Evolutionary conservation across 1,140 invertebrate species (phyloP).

Genomic region (Dolichoris vasculosae): DNA sequence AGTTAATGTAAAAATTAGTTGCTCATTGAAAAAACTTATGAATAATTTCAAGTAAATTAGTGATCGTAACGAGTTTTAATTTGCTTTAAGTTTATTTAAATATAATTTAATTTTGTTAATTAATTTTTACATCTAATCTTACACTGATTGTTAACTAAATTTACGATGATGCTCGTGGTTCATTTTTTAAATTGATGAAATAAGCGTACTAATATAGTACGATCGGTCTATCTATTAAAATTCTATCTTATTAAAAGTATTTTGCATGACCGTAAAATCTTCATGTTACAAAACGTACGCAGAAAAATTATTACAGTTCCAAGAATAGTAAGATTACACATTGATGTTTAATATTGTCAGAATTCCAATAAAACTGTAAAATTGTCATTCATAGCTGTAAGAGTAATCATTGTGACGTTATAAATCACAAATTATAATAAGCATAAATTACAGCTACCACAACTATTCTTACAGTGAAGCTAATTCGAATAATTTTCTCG

Average conservation of each 20-base stretch:
- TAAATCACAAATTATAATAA: conserved; percentile 27
- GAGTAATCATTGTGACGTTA: conserved; percentile 16
- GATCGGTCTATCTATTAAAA: neutral
- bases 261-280: conserved; percentile 4
- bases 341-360: conserved; percentile 22
- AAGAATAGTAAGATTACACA: conserved; percentile 14
- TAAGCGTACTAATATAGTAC: neutral
- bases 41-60: no score
- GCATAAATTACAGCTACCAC: neutral
- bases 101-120: neutral
- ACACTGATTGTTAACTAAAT: neutral
- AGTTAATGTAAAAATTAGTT: no score
- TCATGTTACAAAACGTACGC: neutral
- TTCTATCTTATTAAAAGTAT: conserved; percentile 18
- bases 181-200: neutral
- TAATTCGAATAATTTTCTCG: neutral
- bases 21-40: no score
- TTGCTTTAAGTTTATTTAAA: no score
- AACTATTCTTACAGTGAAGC: neutral
- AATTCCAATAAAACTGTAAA: conserved; percentile 26
- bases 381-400: conserved; percentile 17
- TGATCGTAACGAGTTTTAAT: no score
- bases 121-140: neutral
- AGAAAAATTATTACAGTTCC: conserved; percentile 14
- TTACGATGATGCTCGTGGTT: neutral